A percentile compares a stretch with the other conserved stretches of the same genome.
Conservation (phyloP, 2,888 invertebrate species). For the Coleophora deauratella region DNA sequence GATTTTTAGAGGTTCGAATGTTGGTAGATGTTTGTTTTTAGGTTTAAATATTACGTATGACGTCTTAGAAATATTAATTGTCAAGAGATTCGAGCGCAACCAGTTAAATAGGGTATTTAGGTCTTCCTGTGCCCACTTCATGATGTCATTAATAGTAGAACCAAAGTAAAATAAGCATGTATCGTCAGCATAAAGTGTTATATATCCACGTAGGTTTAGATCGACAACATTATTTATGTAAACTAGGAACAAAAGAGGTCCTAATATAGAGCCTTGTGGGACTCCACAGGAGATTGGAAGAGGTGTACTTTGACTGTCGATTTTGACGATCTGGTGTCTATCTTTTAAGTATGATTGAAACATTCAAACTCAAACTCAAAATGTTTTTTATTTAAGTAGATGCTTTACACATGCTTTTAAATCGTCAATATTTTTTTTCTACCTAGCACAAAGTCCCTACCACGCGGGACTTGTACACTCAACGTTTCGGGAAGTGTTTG, state of each 20-base stretch:
- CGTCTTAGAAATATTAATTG: constrained; percentile 8
- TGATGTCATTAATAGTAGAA: neutral
- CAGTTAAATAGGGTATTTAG: constrained; percentile 5
- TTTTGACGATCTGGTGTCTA: neutral
- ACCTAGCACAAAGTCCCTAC: neutral
- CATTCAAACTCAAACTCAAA: neutral
- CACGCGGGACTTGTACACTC: no score
- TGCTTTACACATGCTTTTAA: no score
- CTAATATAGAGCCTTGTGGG: neutral
- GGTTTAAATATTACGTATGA: constrained; percentile 7
- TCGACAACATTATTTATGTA: constrained; percentile 2
- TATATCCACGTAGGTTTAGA: constrained; percentile 1
- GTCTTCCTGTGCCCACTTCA: constrained; percentile 7
- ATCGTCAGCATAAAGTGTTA: constrained; percentile 7
- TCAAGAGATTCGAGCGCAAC: constrained; percentile 9
- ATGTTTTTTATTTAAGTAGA: no score
- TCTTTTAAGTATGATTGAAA: neutral
- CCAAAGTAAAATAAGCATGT: constrained; percentile 4
- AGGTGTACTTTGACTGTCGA: neutral
- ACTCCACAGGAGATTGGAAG: neutral
- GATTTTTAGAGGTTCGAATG: neutral
- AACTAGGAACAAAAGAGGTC: neutral
- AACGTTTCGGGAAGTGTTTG: no score
- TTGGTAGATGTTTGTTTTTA: constrained; percentile 8
- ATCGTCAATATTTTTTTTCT: no score